Base-by-base conservation (phyloP, 53 echinoderm and acorn worm genomes). In the Glandiceps talaboti region DNA sequence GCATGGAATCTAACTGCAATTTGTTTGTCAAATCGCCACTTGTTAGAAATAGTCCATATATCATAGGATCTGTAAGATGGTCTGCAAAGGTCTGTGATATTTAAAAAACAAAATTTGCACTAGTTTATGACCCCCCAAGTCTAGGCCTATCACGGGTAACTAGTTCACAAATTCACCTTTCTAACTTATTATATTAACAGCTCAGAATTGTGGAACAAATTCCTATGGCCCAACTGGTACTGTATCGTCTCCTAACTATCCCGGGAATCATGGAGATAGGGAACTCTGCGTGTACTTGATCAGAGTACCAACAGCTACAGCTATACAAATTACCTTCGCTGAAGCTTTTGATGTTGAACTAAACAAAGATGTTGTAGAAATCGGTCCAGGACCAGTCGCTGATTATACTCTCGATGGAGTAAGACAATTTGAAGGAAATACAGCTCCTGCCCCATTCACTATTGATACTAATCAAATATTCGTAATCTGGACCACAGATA, bases 271-370 rank as follows among this genome's bases (percentile, higher is more conserved):
- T 73, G 75, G 77, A 27, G 30, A 87, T 30, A 74, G 84, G 30
- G 77, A 81, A 73, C 74, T 80, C 64, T 97, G 97, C 73, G 78
- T 97, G 30, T 97, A 97, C 78, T 86, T 90, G 74, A 87, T 97
- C 77, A 81, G 91, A 12, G 87, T 97, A 1, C 83, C 87, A 0
- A 85, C 88, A 32, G 97, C 97, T 0, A 85, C 89, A 45, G 87
- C 76, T 32, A 93, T 97, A 73, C 80, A 85, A 32, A 79, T 96
- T 30, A 83, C 79, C 29, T 30, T 96, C 30, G 83, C 81, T 20
- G 74, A 12, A 45, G 6, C 31, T 33, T 92, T 96, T 77, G 28
- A 79, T 25, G 78, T 86, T 0, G 96, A 96, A 20, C 6, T n/a
- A 28, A 72, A 85, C 76, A 91, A 93, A 79, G 97, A 97, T 33